Percentiles rank a stretch among this genome's conserved stretches.
Conservation (phyloP, 1,140 invertebrate species). For the Sarcophaga bullata region DNA sequence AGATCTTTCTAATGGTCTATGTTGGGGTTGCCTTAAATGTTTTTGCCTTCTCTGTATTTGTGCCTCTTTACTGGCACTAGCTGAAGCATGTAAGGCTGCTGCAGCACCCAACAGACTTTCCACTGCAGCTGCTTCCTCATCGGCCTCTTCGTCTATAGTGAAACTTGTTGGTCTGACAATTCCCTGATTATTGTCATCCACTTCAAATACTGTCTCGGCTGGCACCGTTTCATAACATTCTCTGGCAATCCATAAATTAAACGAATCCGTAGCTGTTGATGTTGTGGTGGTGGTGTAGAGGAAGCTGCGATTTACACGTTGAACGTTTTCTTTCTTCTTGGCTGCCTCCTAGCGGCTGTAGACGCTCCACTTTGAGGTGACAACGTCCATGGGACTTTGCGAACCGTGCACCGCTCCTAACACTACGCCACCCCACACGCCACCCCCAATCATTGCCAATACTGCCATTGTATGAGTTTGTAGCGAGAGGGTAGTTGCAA, state of each 20-base stretch:
- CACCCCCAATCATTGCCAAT: constrained; percentile 60
- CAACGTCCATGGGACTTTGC: constrained; percentile 62
- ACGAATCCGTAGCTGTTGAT: constrained; percentile 44
- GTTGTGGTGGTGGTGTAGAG: neutral
- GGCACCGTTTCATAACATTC: constrained; percentile 63
- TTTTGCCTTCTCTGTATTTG: constrained; percentile 51
- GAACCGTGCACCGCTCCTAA: constrained; percentile 59
- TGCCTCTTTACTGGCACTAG: constrained; percentile 41
- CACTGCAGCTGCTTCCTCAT: constrained; percentile 57
- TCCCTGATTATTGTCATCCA: constrained; percentile 44
- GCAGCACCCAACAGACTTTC: constrained; percentile 59
- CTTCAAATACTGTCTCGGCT: constrained; percentile 58
- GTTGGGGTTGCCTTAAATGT: constrained; percentile 61
- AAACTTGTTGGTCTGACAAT: neutral
- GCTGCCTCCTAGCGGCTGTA: constrained; percentile 54
- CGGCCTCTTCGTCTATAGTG: constrained; percentile 51
- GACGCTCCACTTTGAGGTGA: constrained; percentile 56
- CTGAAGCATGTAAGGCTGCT: constrained; percentile 53
- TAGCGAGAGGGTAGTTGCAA: constrained; percentile 53
- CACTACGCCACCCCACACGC: constrained; percentile 46
- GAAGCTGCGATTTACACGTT: constrained; percentile 42
- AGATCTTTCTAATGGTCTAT: constrained; percentile 71
- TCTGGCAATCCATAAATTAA: constrained; percentile 62
- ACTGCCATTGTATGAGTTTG: constrained; percentile 61
- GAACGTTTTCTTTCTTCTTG: constrained; percentile 50